These are phyloP conservation scores for Vidua chalybeata DNA, from an alignment of 2,113 vertebrate species.

Conservation along the genomic window DNA sequence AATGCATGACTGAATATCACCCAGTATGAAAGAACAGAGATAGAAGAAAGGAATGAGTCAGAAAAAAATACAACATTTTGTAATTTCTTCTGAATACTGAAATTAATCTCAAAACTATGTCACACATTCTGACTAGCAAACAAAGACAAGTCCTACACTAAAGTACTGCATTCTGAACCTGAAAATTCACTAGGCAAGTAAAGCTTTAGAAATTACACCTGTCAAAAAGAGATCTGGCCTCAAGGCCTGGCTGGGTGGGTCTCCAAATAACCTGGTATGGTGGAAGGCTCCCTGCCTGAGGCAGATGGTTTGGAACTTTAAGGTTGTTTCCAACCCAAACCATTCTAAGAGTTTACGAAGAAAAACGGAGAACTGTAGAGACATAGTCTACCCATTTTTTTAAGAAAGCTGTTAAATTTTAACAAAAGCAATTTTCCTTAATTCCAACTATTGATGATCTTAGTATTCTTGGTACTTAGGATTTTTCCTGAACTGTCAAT, in stretches of 20 bases:
- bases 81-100: neutral
- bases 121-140: neutral
- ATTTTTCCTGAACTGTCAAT: neutral
- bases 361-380: neutral
- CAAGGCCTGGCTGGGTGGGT: neutral
- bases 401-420: neutral
- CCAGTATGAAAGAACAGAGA: neutral
- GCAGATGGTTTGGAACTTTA: neutral
- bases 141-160: neutral
- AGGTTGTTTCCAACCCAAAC: neutral
- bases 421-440: neutral
- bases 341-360: neutral
- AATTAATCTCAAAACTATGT: neutral
- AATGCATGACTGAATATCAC: neutral
- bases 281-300: neutral
- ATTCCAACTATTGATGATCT: neutral
- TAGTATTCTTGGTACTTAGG: neutral
- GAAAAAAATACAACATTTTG: neutral
- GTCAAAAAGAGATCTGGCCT: neutral
- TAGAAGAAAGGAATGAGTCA: neutral
- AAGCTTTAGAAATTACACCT: neutral
- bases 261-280: neutral
- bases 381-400: neutral
- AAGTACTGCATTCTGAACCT: neutral
- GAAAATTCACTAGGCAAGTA: neutral